A percentile compares a stretch with the other conserved stretches of the same genome.
phyloP scores from a whole-genome alignment of 2,888 invertebrate genomes.

The Meliscaeva auricollis region DNA sequence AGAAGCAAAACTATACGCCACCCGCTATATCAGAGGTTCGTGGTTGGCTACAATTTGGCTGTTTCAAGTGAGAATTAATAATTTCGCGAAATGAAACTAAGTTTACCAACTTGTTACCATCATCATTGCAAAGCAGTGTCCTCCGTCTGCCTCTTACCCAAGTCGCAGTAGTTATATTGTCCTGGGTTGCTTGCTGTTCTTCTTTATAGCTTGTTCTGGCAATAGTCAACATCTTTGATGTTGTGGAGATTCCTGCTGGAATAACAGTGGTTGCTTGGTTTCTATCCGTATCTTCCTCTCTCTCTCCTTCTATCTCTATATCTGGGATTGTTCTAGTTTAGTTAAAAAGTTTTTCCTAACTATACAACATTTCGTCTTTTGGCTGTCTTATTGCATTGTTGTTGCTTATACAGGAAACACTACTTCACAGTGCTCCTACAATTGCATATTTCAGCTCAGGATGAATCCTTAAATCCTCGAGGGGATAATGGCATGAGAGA shows the following conservation, averaged over 20 bases:
- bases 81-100: slow-evolving; percentile 70
- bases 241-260: slow-evolving; percentile 53
- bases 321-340: slow-evolving; percentile 59
- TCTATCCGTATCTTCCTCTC: slow-evolving; percentile 25
- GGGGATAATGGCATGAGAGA: too few relatives aligned
- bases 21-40: neutral
- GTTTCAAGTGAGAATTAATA: slow-evolving; percentile 64
- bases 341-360: slow-evolving; percentile 53
- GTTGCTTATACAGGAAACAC: neutral
- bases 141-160: slow-evolving; percentile 28
- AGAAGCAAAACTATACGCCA: slow-evolving; percentile 5
- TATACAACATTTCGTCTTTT: slow-evolving; percentile 53
- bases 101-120: slow-evolving; percentile 56
- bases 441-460: slow-evolving; percentile 63
- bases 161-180: slow-evolving; percentile 38
- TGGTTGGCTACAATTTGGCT: slow-evolving; percentile 33
- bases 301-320: too few relatives aligned
- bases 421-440: slow-evolving; percentile 28
- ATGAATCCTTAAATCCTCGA: slow-evolving; percentile 35
- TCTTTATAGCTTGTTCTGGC: slow-evolving; percentile 22
- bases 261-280: slow-evolving; percentile 56
- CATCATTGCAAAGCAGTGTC: slow-evolving; percentile 27
- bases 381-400: neutral
- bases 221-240: slow-evolving; percentile 70
- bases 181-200: slow-evolving; percentile 26